Evolutionary conservation across 2,888 invertebrate genomes (phyloP), one percentile per base, ranked within the genome.

Genomic region (Prenolepis imparis): DNA sequence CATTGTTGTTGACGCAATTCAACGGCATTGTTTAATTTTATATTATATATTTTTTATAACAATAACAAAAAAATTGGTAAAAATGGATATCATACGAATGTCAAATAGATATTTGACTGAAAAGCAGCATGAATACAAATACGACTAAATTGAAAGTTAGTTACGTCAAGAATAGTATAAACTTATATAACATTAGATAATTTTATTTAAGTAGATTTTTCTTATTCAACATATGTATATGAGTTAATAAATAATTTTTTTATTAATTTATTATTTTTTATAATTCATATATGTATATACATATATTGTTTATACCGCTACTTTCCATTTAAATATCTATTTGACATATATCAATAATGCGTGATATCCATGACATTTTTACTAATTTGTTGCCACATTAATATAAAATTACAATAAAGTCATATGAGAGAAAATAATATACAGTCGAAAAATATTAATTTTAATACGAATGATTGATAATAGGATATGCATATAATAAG

Each of bases 91-190:
- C 48, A 63, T 12, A 21, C 12, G 28, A 39, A 36, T 48, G 63
- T 24, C 18, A 32, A 41, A 44, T 9, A 15, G 63, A 32, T 15
- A 36, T 63, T 48, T 61, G 21, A 39, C 21, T 72, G 41, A 39
- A 12, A n/a, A n/a, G 9, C 21, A 21, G 11, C 15, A 9, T 11
- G n/a, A 11, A 52, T 18, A 24, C 48, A 75, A 24, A 21, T 72
- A 41, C 52, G 8, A 32, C 52, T 8, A 63, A 44, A 44, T 32
- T 63, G 21, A 11, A 74, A 21, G 44, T 63, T 44, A 21, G 61
- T 63, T 44, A 61, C 61, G 6, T 59, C 59, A 59, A 59, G 6
- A 73, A 59, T n/a, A 73, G n/a, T 3, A 32, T 72, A 59, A 2
- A 28, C 72, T 57, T 59, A 59, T 28, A 73, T 11, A 21, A 36